Evolutionary conservation across 2,888 invertebrate genomes (phyloP).

Genomic region (Hydropsyche betteni): DNA sequence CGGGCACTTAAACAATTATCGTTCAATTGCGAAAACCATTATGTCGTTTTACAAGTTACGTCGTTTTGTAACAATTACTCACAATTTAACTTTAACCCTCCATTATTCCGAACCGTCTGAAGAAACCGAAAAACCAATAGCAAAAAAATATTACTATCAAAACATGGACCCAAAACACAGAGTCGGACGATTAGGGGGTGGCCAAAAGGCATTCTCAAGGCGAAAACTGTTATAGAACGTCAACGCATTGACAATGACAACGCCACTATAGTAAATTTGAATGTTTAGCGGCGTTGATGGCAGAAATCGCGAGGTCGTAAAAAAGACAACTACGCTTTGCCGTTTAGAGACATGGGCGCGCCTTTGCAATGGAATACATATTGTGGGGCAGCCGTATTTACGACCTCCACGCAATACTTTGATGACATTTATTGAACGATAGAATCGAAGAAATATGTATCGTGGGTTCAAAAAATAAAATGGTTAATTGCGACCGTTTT

Average conservation of each 20-base stretch:
- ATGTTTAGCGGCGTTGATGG: neutral
- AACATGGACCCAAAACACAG: neutral
- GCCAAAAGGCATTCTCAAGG: neutral
- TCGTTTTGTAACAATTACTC: neutral
- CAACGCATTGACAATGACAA: neutral
- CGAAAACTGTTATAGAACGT: neutral
- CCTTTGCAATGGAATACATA: neutral
- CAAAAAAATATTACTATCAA: neutral
- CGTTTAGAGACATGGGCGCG: constrained; percentile 10
- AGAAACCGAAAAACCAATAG: neutral
- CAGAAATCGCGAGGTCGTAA: constrained; percentile 14
- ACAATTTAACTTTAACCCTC: constrained; percentile 21
- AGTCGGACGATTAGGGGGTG: neutral
- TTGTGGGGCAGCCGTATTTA: neutral
- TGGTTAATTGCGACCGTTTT: too few species aligned
- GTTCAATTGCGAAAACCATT: constrained; percentile 21
- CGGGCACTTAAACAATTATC: constrained; percentile 10
- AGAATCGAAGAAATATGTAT: neutral
- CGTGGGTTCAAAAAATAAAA: too few species aligned
- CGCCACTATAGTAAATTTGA: neutral
- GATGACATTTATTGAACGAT: constrained; percentile 8
- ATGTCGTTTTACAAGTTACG: constrained; percentile 20
- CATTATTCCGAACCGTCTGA: neutral
- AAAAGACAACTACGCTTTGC: constrained; percentile 13
- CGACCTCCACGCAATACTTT: neutral